Evolutionary conservation across 2,888 invertebrate species (phyloP).

Genomic region (Agriopis aurantiaria): DNA sequence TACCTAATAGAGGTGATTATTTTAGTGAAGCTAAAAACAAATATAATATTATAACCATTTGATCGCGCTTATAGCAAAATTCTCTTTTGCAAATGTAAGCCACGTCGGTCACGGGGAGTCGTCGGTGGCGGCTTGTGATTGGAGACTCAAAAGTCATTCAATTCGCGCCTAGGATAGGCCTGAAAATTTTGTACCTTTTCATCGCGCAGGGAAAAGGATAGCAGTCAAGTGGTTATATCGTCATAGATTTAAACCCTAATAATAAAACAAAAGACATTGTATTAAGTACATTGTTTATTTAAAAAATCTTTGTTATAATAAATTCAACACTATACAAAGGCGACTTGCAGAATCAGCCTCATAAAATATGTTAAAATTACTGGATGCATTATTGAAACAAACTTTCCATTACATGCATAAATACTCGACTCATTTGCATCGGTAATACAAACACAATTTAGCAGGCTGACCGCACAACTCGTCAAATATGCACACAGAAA

Average conservation of each 20-base stretch:
- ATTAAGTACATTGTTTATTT: slow-evolving; percentile 84
- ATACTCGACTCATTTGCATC: neutral
- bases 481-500: slow-evolving; percentile 35
- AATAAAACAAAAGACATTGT: slow-evolving; percentile 72
- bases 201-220: too few species aligned
- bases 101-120: too few species aligned
- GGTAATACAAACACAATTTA: slow-evolving; percentile 28
- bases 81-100: too few species aligned
- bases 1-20: too few species aligned
- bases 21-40: too few species aligned
- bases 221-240: too few species aligned
- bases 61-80: too few species aligned
- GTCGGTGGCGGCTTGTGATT: too few species aligned
- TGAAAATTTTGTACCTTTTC: too few species aligned
- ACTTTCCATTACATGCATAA: slow-evolving; percentile 32
- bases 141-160: too few species aligned
- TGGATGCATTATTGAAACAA: slow-evolving; percentile 37
- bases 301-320: slow-evolving; percentile 85
- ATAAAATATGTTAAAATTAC: slow-evolving; percentile 55
- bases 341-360: slow-evolving; percentile 70
- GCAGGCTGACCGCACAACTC: slow-evolving; percentile 38
- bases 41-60: too few species aligned
- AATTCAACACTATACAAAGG: slow-evolving; percentile 82
- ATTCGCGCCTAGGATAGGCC: too few species aligned
- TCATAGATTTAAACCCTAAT: neutral